Conservation (phyloP, 2,113 vertebrate species). For the Meles meles region DNA sequence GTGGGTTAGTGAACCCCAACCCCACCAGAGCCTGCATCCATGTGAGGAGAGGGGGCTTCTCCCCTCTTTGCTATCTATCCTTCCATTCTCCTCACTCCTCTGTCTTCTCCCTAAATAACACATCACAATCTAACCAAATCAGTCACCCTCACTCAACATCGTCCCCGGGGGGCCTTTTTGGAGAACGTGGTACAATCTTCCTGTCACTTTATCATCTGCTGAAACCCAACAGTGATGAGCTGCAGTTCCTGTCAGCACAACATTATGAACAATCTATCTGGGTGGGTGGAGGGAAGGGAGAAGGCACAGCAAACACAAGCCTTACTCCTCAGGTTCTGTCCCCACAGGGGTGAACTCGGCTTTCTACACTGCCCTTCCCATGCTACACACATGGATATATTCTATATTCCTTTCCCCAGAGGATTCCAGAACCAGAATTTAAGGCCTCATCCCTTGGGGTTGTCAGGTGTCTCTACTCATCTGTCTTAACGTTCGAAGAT, state of each 20-base stretch:
- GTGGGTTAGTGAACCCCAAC: accelerated
- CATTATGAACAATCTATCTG: neutral
- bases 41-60: neutral
- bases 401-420: neutral
- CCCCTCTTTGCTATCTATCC: neutral
- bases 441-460: neutral
- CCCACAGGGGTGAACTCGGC: neutral
- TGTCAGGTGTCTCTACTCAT: neutral
- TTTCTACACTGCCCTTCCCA: neutral
- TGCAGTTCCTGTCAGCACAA: neutral
- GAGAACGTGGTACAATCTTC: conserved; percentile 33
- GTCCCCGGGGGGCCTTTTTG: conserved; percentile 19
- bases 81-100: neutral
- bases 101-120: conserved; percentile 41
- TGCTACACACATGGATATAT: accelerated
- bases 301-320: neutral
- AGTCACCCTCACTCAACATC: conserved; percentile 8
- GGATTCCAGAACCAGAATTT: neutral
- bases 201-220: conserved; percentile 39
- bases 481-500: neutral
- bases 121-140: conserved; percentile 33
- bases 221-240: neutral
- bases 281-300: neutral
- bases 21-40: no score
- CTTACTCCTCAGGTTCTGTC: neutral